Base-by-base conservation (phyloP, 2,888 invertebrate genomes). In the Nomada fucata region DNA sequence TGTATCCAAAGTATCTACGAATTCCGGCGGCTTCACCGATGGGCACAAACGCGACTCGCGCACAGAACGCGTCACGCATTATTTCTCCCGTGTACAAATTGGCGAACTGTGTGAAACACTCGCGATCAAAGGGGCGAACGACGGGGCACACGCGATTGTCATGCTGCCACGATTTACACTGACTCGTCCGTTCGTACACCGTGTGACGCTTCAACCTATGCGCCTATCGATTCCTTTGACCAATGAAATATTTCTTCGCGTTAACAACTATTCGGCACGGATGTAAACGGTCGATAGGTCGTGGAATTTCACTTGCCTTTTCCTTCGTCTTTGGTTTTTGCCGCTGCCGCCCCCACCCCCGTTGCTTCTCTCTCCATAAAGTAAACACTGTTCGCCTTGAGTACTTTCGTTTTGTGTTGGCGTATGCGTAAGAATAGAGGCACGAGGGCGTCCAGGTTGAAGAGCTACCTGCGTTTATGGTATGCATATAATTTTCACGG, bases 191-290 rank as follows among this genome's bases (percentile, higher is more conserved):
- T 59, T 18, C 18, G 20, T 29, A 52, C 50, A 23, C 36, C n/a
- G 7, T 50, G 26, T 26, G 13, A 53, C 42, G 44, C n/a, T 10
- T 73, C 1, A 13, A 53, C 50, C 52, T 67, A 55, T 60, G 44
- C 59, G 13, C n/a, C n/a, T 76, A 83, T 83, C 65, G 82, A 83
- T 83, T 60, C 50, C 65, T 36, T 1, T 4, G 36, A 7, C 50
- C 69, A 82, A 83, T 83, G 77, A 83, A 83, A 82, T 83, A 83
- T 83, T 82, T 77, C 82, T 82, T 11, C 13, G 29, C 42, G 68
- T 55, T 76, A 82, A 76, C 59, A 2, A 57, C 57, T 4, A 52
- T 50, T 20, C 15, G 26, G 61, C 50, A 23, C 10, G 55, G 15
- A 36, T 15, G 18, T 53, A 20, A 26, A 53, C 26, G 29, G 42